phyloP scores from a whole-genome alignment of 2,888 invertebrate genomes.

The Agrilus cyanescens region DNA sequence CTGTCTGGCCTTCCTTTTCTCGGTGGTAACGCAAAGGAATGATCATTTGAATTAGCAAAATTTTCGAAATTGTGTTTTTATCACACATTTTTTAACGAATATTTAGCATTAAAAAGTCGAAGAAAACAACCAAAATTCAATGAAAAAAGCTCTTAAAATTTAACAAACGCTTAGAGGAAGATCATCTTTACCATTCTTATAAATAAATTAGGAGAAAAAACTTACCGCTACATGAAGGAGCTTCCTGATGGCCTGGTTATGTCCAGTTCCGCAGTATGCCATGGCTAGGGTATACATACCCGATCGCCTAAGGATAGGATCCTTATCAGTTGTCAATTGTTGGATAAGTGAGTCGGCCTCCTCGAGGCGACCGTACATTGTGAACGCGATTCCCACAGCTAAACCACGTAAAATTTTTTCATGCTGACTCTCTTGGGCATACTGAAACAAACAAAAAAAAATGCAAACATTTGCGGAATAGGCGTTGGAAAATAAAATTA shows the following conservation, averaged over 20 bases:
- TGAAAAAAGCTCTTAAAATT: no score
- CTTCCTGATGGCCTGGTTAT: slow-evolving; percentile 90
- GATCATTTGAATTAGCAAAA: no score
- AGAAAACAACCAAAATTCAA: no score
- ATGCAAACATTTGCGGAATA: not conserved
- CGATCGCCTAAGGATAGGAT: slow-evolving; percentile 86
- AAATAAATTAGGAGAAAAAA: no score
- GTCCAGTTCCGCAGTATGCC: slow-evolving; percentile 97
- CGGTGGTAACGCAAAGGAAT: no score
- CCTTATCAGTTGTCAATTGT: slow-evolving; percentile 83
- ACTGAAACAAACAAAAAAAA: slow-evolving; percentile 36
- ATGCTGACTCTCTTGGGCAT: slow-evolving; percentile 92
- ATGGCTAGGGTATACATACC: slow-evolving; percentile 98
- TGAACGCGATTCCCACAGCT: slow-evolving; percentile 91
- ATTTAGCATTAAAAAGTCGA: no score
- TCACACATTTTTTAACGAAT: no score
- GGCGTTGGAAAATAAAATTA: no score
- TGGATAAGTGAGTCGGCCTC: slow-evolving; percentile 91
- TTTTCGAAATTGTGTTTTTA: no score
- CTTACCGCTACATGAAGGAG: slow-evolving; percentile 89
- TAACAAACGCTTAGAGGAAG: no score
- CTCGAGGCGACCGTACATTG: slow-evolving; percentile 94
- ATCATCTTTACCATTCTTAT: no score
- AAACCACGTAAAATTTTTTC: slow-evolving; percentile 96
- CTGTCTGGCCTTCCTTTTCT: no score